phyloP scores from a whole-genome alignment of 2,113 vertebrate species.

The Scytalopus superciliaris region DNA sequence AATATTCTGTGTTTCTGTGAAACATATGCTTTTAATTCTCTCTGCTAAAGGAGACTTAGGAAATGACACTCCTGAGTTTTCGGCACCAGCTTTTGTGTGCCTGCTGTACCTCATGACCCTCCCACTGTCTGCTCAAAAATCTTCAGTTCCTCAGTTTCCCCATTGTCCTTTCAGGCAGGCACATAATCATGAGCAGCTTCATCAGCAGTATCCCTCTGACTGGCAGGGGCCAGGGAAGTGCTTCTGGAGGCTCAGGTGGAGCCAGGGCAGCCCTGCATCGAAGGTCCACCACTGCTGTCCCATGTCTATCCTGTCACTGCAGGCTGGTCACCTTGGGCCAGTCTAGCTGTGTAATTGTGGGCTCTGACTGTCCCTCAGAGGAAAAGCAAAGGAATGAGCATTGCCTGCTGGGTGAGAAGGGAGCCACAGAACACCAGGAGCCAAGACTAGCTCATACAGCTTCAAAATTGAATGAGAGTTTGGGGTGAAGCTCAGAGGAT shows the following conservation, averaged over 20 bases:
- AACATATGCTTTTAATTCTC: background rate
- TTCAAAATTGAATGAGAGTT: background rate
- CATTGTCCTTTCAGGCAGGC: background rate
- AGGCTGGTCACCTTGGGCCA: background rate
- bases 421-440: background rate
- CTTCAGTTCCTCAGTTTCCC: background rate
- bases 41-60: background rate
- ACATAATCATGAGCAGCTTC: background rate
- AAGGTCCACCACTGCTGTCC: background rate
- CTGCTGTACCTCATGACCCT: background rate
- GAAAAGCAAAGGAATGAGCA: background rate
- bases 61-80: background rate
- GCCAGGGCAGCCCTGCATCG: background rate
- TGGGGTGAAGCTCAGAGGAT: background rate
- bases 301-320: accelerated
- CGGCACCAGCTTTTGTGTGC: background rate
- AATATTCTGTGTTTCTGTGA: background rate
- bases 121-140: background rate
- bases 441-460: background rate
- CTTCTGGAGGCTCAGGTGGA: background rate
- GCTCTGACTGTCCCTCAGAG: background rate
- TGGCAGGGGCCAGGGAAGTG: background rate
- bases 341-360: background rate
- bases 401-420: background rate
- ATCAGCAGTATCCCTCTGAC: accelerated